These are phyloP conservation scores for Coregonus clupeaformis DNA, from an alignment of 2,113 vertebrate genomes.

Conservation along the genomic window DNA sequence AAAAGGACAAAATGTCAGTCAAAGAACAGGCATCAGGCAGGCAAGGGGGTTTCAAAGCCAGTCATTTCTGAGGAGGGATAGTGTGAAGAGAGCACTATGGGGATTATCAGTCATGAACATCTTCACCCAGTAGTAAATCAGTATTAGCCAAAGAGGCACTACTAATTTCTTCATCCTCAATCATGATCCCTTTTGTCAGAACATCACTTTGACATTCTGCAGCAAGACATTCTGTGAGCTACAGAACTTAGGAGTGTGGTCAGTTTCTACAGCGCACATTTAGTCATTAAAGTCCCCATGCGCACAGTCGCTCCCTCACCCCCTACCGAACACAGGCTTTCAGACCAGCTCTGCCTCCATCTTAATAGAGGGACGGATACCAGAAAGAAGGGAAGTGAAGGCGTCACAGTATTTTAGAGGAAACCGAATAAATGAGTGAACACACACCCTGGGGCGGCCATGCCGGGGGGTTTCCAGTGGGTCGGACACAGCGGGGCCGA, in stretches of 20 bases:
- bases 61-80: slow-evolving; percentile 40
- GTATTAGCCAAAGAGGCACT: slow-evolving; percentile 55
- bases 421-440: slow-evolving; percentile 71
- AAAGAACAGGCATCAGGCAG: slow-evolving; percentile 31
- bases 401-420: slow-evolving; percentile 69
- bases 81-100: slow-evolving; percentile 24
- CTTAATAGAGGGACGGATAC: slow-evolving; percentile 69
- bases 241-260: slow-evolving; percentile 37
- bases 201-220: slow-evolving; percentile 24
- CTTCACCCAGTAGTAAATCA: slow-evolving; percentile 48
- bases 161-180: slow-evolving; percentile 58
- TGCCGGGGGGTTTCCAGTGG: slow-evolving; percentile 65
- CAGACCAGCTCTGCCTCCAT: slow-evolving; percentile 58
- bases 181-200: slow-evolving; percentile 45
- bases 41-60: slow-evolving; percentile 42
- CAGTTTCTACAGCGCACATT: slow-evolving; percentile 38
- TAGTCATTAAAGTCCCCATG: slow-evolving; percentile 58
- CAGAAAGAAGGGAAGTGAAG: slow-evolving; percentile 64
- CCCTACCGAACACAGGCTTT: slow-evolving; percentile 50
- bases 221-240: slow-evolving; percentile 23
- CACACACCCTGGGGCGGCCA: slow-evolving; percentile 64
- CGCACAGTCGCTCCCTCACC: slow-evolving; percentile 32
- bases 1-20: slow-evolving; percentile 30
- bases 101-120: slow-evolving; percentile 57
- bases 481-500: slow-evolving; percentile 59